These are phyloP conservation scores for Triops cancriformis DNA, from an alignment of 1,140 invertebrate genomes.

Conservation along the genomic window DNA sequence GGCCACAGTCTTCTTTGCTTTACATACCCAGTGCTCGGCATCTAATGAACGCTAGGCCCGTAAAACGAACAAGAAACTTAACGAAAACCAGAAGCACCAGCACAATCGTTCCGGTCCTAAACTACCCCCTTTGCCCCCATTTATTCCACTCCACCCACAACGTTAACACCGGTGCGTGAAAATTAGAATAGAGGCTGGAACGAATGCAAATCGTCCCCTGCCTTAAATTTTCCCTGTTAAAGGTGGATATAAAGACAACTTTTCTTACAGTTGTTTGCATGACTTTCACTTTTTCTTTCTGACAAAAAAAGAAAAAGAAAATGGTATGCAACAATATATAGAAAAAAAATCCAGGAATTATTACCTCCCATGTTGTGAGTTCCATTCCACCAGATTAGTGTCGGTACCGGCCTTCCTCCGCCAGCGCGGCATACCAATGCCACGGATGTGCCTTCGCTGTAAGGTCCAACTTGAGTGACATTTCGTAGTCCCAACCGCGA, in stretches of 20 bases:
- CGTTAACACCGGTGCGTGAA: not conserved
- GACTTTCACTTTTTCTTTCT: not conserved
- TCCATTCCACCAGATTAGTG: constrained; percentile 65
- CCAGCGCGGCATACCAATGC: constrained; percentile 59
- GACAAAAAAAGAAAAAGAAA: not conserved
- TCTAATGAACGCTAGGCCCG: not conserved
- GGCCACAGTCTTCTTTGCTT: not conserved
- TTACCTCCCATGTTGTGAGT: constrained; percentile 57
- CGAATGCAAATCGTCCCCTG: not conserved
- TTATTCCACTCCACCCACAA: too few relatives aligned
- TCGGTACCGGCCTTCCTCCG: constrained; percentile 65
- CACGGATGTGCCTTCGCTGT: constrained; percentile 57
- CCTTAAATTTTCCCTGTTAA: not conserved
- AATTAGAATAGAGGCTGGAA: not conserved
- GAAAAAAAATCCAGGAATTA: constrained; percentile 29
- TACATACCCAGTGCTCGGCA: not conserved
- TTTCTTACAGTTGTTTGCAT: not conserved
- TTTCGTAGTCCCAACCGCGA: constrained; percentile 45
- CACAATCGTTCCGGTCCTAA: not conserved
- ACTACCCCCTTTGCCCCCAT: not conserved
- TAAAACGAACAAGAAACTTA: not conserved
- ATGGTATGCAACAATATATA: not conserved
- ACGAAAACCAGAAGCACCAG: not conserved
- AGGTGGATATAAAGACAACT: not conserved
- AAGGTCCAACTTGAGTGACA: constrained; percentile 54